Evolutionary conservation across 2,113 vertebrate species (phyloP).

Genomic region (Fulica atra): DNA sequence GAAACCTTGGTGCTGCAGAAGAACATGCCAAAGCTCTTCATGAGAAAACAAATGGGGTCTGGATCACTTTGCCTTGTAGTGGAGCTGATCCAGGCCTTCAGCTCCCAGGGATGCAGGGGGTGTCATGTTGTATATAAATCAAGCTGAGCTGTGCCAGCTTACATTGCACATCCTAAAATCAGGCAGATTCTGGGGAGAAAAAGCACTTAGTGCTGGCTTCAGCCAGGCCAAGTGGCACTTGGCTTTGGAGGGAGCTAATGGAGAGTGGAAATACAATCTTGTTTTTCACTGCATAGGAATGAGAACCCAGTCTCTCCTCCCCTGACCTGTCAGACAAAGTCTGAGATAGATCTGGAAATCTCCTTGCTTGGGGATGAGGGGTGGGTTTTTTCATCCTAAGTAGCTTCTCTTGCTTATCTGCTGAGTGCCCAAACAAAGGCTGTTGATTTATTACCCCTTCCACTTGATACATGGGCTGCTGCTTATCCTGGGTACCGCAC

Average conservation of each 20-base stretch:
- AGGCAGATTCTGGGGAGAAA: background rate
- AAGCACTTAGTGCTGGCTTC: background rate
- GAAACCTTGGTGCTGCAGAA: background rate
- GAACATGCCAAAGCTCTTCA: background rate
- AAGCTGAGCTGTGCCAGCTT: background rate
- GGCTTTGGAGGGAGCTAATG: background rate
- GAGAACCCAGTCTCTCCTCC: background rate
- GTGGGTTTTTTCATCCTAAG: background rate
- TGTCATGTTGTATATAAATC: background rate
- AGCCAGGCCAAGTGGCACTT: background rate
- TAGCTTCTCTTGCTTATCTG: slow-evolving; percentile 8
- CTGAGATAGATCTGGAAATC: background rate
- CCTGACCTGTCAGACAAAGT: background rate
- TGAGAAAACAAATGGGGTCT: background rate
- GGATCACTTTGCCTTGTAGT: background rate
- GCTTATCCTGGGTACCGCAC: background rate
- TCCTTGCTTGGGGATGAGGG: background rate
- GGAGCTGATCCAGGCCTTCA: background rate
- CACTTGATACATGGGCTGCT: slow-evolving; percentile 34
- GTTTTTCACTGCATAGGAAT: background rate
- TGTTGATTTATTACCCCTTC: slow-evolving; percentile 37
- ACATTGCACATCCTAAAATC: background rate
- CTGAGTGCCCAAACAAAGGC: background rate
- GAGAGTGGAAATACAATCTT: background rate
- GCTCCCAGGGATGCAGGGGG: background rate